These are phyloP conservation scores for Acrobeloides nanus DNA, from an alignment of 2,888 invertebrate genomes.

Conservation along the genomic window DNA sequence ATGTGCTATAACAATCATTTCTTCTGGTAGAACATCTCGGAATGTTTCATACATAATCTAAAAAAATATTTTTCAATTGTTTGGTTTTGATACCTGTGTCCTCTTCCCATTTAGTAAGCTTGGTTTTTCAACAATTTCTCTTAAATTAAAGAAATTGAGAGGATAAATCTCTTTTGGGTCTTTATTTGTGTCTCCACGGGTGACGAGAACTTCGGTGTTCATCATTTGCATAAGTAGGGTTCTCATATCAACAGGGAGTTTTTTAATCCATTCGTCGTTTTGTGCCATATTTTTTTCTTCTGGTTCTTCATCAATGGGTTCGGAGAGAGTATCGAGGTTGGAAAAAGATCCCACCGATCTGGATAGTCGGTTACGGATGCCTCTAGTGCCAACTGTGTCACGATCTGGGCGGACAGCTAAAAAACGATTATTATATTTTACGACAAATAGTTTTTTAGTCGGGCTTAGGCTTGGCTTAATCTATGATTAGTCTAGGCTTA, in stretches of 20 bases:
- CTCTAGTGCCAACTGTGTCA: conserved; percentile 47
- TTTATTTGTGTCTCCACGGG: conserved; percentile 23
- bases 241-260: conserved; percentile 51
- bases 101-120: conserved; percentile 47
- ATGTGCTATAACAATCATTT: conserved; percentile 44
- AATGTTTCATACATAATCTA: conserved; percentile 50
- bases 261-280: conserved; percentile 46
- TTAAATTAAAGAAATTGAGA: conserved; percentile 32
- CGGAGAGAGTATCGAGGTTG: too few relatives aligned
- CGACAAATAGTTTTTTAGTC: too few relatives aligned
- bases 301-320: conserved; percentile 10
- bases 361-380: conserved; percentile 25
- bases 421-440: too few relatives aligned
- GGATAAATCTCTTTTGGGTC: conserved; percentile 38
- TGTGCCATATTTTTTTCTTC: too few relatives aligned
- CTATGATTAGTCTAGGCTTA: too few relatives aligned
- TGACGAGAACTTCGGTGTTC: conserved; percentile 47
- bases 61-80: conserved; percentile 9
- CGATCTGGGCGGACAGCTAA: conserved; percentile 52
- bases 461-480: too few relatives aligned
- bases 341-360: too few relatives aligned
- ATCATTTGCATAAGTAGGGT: conserved; percentile 49
- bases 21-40: conserved; percentile 36
- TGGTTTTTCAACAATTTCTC: conserved; percentile 45
- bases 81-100: conserved; percentile 33